Conservation (phyloP, 2,797 vertebrate species). For the Pangasius mekongensis region DNA sequence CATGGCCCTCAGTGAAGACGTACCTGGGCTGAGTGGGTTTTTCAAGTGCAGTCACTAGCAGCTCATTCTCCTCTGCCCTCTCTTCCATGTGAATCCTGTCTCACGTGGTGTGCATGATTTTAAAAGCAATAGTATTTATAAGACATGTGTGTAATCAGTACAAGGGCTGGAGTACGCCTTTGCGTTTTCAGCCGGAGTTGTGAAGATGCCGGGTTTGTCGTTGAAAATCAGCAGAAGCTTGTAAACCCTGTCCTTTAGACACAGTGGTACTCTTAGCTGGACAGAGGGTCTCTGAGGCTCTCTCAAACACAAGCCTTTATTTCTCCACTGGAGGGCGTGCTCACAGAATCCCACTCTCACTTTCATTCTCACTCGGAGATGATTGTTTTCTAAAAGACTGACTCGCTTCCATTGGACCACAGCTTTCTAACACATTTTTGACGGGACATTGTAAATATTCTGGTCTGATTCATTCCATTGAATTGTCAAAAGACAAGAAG, state of each 20-base stretch:
- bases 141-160: slow-evolving; percentile 54
- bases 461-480: slow-evolving; percentile 82
- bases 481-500: slow-evolving; percentile 88
- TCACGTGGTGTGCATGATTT: slow-evolving; percentile 73
- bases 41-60: slow-evolving; percentile 43
- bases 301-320: slow-evolving; percentile 60
- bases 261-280: slow-evolving; percentile 57
- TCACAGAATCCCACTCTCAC: slow-evolving; percentile 65
- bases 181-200: not conserved
- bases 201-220: slow-evolving; percentile 60
- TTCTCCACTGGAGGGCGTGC: slow-evolving; percentile 55
- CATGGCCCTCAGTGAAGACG: slow-evolving; percentile 24
- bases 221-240: slow-evolving; percentile 38
- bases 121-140: slow-evolving; percentile 67
- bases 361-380: slow-evolving; percentile 63
- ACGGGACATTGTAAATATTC: slow-evolving; percentile 77
- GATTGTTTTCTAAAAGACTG: slow-evolving; percentile 72
- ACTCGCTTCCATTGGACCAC: slow-evolving; percentile 66
- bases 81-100: slow-evolving; percentile 65
- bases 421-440: slow-evolving; percentile 70
- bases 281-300: slow-evolving; percentile 44
- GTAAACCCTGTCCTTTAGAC: slow-evolving; percentile 50
- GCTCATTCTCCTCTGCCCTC: slow-evolving; percentile 76
- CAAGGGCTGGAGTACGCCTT: not conserved
- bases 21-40: slow-evolving; percentile 47